Base-by-base conservation (phyloP, 2,888 invertebrate species). In the Agrotis clavis region DNA sequence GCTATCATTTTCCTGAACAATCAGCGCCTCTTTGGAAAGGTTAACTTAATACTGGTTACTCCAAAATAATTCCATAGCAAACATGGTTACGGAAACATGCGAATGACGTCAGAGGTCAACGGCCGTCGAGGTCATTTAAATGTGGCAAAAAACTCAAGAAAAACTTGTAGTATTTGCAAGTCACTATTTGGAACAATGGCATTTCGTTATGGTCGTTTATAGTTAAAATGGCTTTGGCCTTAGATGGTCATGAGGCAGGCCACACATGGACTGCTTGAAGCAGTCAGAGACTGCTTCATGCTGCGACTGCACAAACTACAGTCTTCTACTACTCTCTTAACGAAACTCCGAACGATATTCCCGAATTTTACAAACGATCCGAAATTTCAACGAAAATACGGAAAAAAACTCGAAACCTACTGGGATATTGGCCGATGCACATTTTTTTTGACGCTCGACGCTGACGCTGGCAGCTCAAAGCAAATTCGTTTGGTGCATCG, bases 101-200 rank as follows among this genome's bases (percentile, higher is more conserved):
- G 54, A 25, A 21, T 84, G 76, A 84, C 78, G 72, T 82, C 80
- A 71, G 19, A 69, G 74, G 74, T 82, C 77, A 78, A 72, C 45
- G 74, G 67, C 85, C 81, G 41, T 14, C 72, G 80, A 83, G 82
- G 82, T 83, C 83, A 77, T 69, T 63, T 41, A 3, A 19, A 50
- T 25, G 53, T 71, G 67, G 56, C 57, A 71, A 80, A 80, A 77
- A 72, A 69, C 68, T 47, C 0, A 11, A 67, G 80, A 77, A 81
- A 80, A 81, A 76, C 63, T 45, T 64, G 3, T 60, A 67, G 51
- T 67, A 73, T 62, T 71, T 62, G 71, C 79, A 51, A 80, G 71
- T 71, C 76, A 80, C 71, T 80, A 64, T 67, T 59, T 71, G 54
- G 57, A 80, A 76, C 54, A 57, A 65, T 70, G 66, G 53, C 21